Evolutionary conservation across 2,797 vertebrate genomes (phyloP), one percentile per base, ranked within the genome.

Genomic region (Eulemur mongoz): DNA sequence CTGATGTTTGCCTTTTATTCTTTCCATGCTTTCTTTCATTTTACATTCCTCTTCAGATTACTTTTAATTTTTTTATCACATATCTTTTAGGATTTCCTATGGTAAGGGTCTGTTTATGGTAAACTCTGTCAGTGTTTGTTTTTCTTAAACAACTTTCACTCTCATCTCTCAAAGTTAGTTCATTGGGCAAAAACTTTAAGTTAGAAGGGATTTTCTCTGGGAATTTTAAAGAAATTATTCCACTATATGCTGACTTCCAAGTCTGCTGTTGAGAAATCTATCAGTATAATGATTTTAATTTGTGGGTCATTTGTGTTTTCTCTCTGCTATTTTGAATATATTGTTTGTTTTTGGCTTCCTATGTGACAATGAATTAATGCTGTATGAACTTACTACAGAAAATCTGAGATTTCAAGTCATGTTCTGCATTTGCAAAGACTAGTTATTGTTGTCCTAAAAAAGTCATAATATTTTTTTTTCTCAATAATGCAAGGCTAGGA

Each of bases 221-320:
- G 12, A 72, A 57, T 35, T 67, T 72, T 32, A 1, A 67, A 63
- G 35, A 82, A 65, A 83, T 69, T 72, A 79, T 75, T 84, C 22
- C 4, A 75, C 7, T 20, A 0, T 67, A 73, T 69, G 18, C 12
- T 89, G 30, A 88, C 9, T 78, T 76, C 54, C 22, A 79, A 10
- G 67, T 69, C 72, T 92, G n/a, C 27, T 82, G 32, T 10, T 82
- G 23, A 73, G 4, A 92, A 92, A 48, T 87, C n/a, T 82, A 78
- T 48, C 2, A 52, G 69, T 14, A 48, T 22, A 92, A 79, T 93
- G 95, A 73, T 15, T 73, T 1, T 45, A 79, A 80, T 15, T 67
- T 82, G 72, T 38, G 15, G 13, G 18, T 40, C 25, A 57, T 72
- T 59, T 93, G 23, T 65, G 23, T 43, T 92, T 89, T 90, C 4